Conservation (phyloP, 1,140 invertebrate species). For the Zaprionus tsacasi region DNA sequence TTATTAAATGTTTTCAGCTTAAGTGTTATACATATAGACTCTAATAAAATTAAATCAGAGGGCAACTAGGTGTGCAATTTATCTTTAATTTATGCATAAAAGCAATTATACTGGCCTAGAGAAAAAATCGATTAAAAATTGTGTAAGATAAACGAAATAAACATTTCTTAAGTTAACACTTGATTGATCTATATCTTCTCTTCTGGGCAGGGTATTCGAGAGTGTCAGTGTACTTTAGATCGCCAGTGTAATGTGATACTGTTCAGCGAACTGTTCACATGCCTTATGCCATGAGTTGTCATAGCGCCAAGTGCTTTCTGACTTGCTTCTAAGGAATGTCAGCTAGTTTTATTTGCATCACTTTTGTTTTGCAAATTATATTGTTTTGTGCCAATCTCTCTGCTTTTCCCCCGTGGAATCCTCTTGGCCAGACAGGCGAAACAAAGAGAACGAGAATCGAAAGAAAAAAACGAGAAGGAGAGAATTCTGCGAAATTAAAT, state of each 20-base stretch:
- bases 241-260: too few relatives aligned
- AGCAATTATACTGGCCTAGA: too few relatives aligned
- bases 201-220: too few relatives aligned
- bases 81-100: too few relatives aligned
- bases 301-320: neutral
- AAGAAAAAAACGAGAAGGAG: neutral
- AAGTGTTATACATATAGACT: neutral
- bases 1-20: neutral
- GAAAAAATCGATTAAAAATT: too few relatives aligned
- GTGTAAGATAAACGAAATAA: too few relatives aligned
- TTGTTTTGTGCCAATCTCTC: neutral
- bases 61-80: neutral
- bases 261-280: neutral
- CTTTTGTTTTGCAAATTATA: neutral
- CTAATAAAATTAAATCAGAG: neutral
- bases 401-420: neutral
- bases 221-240: neutral
- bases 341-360: neutral
- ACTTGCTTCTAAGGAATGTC: neutral
- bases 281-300: neutral
- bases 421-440: neutral
- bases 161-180: too few relatives aligned
- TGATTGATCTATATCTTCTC: too few relatives aligned
- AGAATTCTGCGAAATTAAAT: constrained; percentile 41
- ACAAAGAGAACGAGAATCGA: neutral